Conservation (phyloP, 1,140 invertebrate genomes). For the Tetragnatha versicolor region DNA sequence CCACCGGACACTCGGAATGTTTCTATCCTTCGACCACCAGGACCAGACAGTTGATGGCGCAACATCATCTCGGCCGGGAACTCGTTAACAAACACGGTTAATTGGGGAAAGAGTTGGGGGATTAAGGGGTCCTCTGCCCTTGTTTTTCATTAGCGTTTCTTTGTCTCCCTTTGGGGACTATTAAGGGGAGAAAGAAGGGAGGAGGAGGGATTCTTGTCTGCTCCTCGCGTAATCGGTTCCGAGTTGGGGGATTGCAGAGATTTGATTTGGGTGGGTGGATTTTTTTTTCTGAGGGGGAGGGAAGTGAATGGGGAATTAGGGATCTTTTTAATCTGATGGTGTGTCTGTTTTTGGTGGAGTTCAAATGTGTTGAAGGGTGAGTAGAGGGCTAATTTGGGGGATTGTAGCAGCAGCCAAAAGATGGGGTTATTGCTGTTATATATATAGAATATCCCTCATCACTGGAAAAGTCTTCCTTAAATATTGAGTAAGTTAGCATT, state of each 20-base stretch:
- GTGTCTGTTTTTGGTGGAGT: no score
- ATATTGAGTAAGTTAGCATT: no score
- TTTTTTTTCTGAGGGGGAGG: not conserved
- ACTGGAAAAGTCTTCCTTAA: no score
- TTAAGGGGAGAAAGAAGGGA: slow-evolving; percentile 1
- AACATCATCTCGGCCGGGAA: slow-evolving; percentile 2
- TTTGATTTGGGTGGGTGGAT: no score
- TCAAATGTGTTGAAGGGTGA: no score
- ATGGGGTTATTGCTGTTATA: no score
- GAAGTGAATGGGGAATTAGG: not conserved
- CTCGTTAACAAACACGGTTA: slow-evolving; percentile 41
- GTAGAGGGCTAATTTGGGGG: no score
- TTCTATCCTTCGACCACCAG: slow-evolving; percentile 3
- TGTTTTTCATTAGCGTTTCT: slow-evolving; percentile 36
- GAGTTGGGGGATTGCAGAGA: no score
- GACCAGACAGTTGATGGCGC: slow-evolving; percentile 13
- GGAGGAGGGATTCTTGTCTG: not conserved
- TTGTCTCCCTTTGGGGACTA: slow-evolving; percentile 31
- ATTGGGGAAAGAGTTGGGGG: slow-evolving; percentile 28
- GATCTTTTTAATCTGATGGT: no score
- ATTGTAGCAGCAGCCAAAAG: no score
- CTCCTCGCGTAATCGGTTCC: no score
- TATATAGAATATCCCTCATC: no score
- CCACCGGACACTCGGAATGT: slow-evolving; percentile 13
- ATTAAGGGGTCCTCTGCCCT: not conserved